These are phyloP conservation scores for Hyposoter dolosus DNA, from an alignment of 2,888 invertebrate species.

Conservation along the genomic window DNA sequence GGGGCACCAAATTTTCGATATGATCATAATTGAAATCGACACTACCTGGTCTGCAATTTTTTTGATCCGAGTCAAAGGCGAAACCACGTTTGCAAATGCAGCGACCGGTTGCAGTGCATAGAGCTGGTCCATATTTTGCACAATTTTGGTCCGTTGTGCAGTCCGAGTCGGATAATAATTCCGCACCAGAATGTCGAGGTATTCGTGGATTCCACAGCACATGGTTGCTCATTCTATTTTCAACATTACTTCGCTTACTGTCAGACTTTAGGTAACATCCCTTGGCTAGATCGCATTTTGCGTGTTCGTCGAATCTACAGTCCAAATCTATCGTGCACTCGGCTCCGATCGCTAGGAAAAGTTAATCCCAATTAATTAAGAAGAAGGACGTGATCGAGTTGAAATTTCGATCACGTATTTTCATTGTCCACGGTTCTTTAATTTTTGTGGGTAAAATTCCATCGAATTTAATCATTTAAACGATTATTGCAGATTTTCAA, in stretches of 20 bases:
- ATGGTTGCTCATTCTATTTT: background rate
- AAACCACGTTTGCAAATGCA: conserved; percentile 75
- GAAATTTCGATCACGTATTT: too few relatives aligned
- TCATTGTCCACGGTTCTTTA: background rate
- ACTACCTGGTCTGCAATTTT: conserved; percentile 77
- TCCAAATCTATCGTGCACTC: conserved; percentile 75
- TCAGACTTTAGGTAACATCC: conserved; percentile 39
- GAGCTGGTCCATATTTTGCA: conserved; percentile 66
- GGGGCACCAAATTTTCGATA: background rate
- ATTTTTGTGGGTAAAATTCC: background rate
- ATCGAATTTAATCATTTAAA: background rate
- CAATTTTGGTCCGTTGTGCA: conserved; percentile 75
- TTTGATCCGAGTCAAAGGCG: conserved; percentile 57
- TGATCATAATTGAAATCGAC: background rate
- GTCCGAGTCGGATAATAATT: conserved; percentile 32
- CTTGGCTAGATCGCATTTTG: conserved; percentile 65
- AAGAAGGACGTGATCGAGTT: too few relatives aligned
- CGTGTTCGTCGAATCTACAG: conserved; percentile 72
- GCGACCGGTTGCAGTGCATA: conserved; percentile 71
- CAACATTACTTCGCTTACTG: background rate
- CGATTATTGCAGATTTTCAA: background rate
- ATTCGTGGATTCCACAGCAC: background rate
- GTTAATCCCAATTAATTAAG: background rate
- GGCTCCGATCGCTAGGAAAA: conserved; percentile 50
- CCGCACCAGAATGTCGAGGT: background rate